Percentiles rank a stretch among this genome's conserved stretches.
Conservation (phyloP, 2,888 invertebrate species). For the Proisotoma minuta region DNA sequence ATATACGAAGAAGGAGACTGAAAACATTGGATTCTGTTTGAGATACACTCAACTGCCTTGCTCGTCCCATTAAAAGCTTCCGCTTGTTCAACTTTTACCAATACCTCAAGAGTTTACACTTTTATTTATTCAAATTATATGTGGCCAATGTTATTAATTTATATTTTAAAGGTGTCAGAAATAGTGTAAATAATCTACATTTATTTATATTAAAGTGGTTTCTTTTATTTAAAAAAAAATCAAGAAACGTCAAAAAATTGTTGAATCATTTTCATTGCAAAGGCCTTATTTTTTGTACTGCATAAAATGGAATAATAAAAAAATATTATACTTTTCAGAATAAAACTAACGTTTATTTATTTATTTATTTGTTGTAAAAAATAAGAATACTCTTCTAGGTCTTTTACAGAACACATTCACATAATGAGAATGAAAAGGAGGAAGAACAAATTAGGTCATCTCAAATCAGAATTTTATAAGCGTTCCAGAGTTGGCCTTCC, state of each 20-base stretch:
- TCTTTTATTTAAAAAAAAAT: too few species aligned
- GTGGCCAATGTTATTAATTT: constrained; percentile 5
- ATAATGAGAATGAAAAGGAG: not conserved
- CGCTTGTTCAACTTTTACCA: constrained; percentile 8
- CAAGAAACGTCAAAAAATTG: too few species aligned
- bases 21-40: constrained; percentile 47
- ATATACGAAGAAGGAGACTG: constrained; percentile 47
- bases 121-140: constrained; percentile 13
- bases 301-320: not conserved
- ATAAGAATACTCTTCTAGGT: not conserved
- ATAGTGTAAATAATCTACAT: too few species aligned
- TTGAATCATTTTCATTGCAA: too few species aligned
- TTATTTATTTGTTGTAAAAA: not conserved
- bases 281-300: not conserved
- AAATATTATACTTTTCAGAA: not conserved
- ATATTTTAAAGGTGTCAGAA: constrained; percentile 2
- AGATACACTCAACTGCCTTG: constrained; percentile 47
- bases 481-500: constrained; percentile 23
- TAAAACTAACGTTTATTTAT: not conserved
- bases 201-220: too few species aligned
- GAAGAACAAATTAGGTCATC: not conserved
- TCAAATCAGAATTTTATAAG: not conserved
- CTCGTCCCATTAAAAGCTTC: constrained; percentile 39
- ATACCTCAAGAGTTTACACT: constrained; percentile 7
- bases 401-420: not conserved